These are phyloP conservation scores for Dunckerocampus dactyliophorus DNA, from an alignment of 2,113 vertebrate genomes.

Conservation along the genomic window DNA sequence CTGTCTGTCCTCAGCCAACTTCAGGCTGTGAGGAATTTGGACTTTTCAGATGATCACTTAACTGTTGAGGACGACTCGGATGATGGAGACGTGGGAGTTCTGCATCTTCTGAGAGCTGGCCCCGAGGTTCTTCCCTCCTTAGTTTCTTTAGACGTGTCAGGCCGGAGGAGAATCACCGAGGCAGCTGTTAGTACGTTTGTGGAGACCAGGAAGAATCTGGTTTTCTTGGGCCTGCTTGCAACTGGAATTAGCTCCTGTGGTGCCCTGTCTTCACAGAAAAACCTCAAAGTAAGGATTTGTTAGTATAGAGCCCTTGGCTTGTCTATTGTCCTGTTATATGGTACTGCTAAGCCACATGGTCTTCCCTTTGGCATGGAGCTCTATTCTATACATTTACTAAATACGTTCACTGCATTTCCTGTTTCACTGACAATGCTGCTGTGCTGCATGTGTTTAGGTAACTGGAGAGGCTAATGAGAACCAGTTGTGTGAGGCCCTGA, in stretches of 20 bases:
- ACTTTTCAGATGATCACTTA: constrained; percentile 91
- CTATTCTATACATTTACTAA: constrained; percentile 15
- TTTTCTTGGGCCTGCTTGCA: constrained; percentile 87
- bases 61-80: constrained; percentile 46
- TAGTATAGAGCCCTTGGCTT: not conserved
- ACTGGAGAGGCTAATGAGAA: constrained; percentile 89
- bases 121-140: constrained; percentile 83
- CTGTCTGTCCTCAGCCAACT: constrained; percentile 84
- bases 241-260: constrained; percentile 87
- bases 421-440: constrained; percentile 29
- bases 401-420: constrained; percentile 35
- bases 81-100: constrained; percentile 74
- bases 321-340: not conserved
- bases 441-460: constrained; percentile 72
- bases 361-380: constrained; percentile 26
- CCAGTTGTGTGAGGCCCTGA: constrained; percentile 89
- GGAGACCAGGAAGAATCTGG: constrained; percentile 77
- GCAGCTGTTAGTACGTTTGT: constrained; percentile 80
- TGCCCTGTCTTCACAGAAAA: constrained; percentile 78
- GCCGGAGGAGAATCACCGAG: constrained; percentile 82
- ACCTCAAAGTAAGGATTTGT: constrained; percentile 78
- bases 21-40: constrained; percentile 82
- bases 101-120: constrained; percentile 80
- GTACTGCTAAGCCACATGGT: constrained; percentile 4
- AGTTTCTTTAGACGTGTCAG: constrained; percentile 88